Evolutionary conservation across 2,113 vertebrate species (phyloP).

Genomic region (Talpa occidentalis): DNA sequence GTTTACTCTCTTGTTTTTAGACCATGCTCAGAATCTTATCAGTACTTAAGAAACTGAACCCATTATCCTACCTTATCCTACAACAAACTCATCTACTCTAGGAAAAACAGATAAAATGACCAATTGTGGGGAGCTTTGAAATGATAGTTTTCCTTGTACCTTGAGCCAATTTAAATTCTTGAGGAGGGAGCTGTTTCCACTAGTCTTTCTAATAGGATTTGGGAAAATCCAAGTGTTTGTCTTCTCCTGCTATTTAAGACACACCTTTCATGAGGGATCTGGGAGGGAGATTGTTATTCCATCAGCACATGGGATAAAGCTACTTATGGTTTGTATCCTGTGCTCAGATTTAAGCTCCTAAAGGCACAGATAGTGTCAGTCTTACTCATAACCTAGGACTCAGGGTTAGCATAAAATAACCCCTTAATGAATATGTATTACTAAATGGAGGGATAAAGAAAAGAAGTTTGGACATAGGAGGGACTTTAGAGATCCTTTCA

Average conservation of each 20-base stretch:
- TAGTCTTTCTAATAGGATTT: not conserved
- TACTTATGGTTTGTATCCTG: not conserved
- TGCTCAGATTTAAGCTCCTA: constrained; percentile 14
- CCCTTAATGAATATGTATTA: not conserved
- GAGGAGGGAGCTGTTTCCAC: not conserved
- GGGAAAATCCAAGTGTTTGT: not conserved
- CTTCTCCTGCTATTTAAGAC: not conserved
- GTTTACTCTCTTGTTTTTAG: not conserved
- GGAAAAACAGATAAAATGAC: constrained; percentile 12
- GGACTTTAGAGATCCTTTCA: not conserved
- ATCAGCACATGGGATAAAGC: not conserved
- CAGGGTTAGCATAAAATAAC: not conserved
- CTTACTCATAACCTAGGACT: constrained; percentile 5
- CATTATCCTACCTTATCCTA: not conserved
- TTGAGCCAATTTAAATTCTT: not conserved
- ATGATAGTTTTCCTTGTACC: not conserved
- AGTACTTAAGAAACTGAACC: not conserved
- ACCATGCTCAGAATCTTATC: not conserved
- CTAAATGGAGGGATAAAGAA: not conserved
- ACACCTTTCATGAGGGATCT: not conserved
- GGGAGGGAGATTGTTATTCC: not conserved
- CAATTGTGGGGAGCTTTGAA: not conserved
- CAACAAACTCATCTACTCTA: not conserved
- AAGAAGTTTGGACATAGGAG: not conserved
- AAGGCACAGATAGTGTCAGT: not conserved